Percentiles rank a stretch among this genome's conserved stretches.
Conservation (phyloP, 2,113 vertebrate genomes). For the Saccopteryx bilineata region DNA sequence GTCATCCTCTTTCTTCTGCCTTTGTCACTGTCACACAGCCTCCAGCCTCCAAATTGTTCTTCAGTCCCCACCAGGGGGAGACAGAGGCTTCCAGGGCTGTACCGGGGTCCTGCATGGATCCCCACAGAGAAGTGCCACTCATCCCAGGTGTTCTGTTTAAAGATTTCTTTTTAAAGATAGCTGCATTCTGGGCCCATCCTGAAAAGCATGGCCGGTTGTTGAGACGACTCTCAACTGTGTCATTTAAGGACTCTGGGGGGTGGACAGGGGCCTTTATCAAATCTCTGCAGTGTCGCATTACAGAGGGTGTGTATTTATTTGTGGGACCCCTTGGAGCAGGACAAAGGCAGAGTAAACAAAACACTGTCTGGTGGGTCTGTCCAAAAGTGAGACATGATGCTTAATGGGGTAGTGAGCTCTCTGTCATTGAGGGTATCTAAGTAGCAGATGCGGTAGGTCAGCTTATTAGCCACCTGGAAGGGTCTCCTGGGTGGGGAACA, state of each 20-base stretch:
- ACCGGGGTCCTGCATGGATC: slow-evolving; percentile 53
- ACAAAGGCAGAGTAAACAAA: not conserved
- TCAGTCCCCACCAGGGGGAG: slow-evolving; percentile 8
- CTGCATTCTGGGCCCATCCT: not conserved
- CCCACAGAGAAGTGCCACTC: slow-evolving; percentile 56
- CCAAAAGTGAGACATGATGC: not conserved
- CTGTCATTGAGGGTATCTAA: not conserved
- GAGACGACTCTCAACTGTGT: not conserved
- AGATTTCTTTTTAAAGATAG: not conserved
- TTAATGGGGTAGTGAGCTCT: not conserved
- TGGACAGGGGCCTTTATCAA: not conserved
- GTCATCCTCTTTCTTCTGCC: slow-evolving; percentile 55
- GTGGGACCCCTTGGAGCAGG: no score
- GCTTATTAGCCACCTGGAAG: not conserved
- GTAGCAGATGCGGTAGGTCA: not conserved
- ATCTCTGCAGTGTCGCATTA: not conserved
- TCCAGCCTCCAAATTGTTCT: slow-evolving; percentile 54
- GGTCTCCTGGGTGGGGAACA: not conserved
- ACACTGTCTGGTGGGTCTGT: not conserved
- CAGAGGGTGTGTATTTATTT: not conserved
- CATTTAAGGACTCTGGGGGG: not conserved
- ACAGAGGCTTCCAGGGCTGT: not conserved
- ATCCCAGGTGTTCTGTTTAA: not conserved
- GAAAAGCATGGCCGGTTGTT: not conserved
- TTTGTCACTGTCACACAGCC: slow-evolving; percentile 64